phyloP scores from a whole-genome alignment of 2,888 invertebrate species.

The Coenonympha glycerion region DNA sequence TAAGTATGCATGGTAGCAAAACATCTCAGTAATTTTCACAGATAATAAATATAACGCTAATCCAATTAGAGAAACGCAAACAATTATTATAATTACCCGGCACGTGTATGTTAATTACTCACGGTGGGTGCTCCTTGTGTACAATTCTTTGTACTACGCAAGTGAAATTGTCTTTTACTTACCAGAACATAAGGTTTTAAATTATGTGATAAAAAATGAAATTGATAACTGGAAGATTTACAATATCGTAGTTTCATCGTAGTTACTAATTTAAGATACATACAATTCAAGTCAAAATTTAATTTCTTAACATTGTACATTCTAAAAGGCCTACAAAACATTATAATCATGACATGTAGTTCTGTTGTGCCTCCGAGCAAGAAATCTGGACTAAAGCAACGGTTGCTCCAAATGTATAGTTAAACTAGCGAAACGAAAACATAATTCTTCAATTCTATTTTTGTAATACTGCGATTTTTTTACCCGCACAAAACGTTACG shows the following conservation, averaged over 20 bases:
- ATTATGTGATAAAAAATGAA: background rate
- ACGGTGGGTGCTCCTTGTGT: constrained; percentile 17
- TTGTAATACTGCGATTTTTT: background rate
- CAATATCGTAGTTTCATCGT: background rate
- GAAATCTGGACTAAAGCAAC: background rate
- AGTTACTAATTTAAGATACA: background rate
- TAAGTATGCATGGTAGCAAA: background rate
- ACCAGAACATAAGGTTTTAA: background rate
- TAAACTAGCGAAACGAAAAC: background rate
- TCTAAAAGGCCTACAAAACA: too few relatives aligned
- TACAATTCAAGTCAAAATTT: background rate
- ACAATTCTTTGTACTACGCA: background rate
- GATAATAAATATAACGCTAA: constrained; percentile 27
- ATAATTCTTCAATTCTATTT: background rate
- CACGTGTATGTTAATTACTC: constrained; percentile 31
- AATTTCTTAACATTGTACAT: too few relatives aligned
- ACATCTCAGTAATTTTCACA: constrained; percentile 6
- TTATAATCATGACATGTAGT: too few relatives aligned
- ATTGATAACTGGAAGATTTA: background rate
- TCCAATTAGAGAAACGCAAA: constrained; percentile 35
- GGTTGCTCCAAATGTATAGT: background rate
- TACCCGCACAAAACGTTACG: background rate
- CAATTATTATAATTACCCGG: constrained; percentile 34
- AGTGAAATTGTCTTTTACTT: background rate
- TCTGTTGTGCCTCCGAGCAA: too few relatives aligned